These are phyloP conservation scores for Ophioderma brevispina DNA, from an alignment of 35 echinoderm and acorn worm species.

Conservation along the genomic window DNA sequence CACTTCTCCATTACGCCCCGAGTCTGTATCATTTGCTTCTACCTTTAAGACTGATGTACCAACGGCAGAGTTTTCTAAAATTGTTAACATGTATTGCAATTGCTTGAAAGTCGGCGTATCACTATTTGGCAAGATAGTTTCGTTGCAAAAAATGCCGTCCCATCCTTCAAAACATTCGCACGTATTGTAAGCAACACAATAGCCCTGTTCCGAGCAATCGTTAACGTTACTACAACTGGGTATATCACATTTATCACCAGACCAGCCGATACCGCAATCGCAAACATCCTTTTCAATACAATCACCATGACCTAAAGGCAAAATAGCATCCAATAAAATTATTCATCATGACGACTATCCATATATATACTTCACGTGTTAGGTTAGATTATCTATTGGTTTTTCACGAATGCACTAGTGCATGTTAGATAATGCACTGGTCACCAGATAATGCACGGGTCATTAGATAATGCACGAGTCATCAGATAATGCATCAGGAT, in stretches of 20 bases:
- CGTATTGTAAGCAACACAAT: neutral
- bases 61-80: neutral
- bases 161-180: neutral
- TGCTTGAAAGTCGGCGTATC: neutral
- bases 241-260: neutral
- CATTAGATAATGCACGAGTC: too few relatives aligned
- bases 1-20: neutral
- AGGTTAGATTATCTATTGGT: too few relatives aligned
- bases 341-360: too few relatives aligned
- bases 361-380: too few relatives aligned
- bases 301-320: neutral
- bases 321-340: too few relatives aligned
- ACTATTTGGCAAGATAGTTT: neutral
- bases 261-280: neutral
- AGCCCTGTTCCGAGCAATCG: neutral
- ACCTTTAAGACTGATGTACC: neutral
- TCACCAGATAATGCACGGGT: too few relatives aligned
- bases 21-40: neutral
- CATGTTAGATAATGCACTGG: too few relatives aligned
- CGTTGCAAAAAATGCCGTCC: neutral
- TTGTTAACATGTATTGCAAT: neutral
- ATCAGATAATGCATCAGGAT: too few relatives aligned
- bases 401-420: too few relatives aligned
- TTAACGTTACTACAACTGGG: neutral
- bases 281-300: neutral